Base-by-base conservation (phyloP, 2,113 vertebrate genomes). In the Phylloscopus trochilus region DNA sequence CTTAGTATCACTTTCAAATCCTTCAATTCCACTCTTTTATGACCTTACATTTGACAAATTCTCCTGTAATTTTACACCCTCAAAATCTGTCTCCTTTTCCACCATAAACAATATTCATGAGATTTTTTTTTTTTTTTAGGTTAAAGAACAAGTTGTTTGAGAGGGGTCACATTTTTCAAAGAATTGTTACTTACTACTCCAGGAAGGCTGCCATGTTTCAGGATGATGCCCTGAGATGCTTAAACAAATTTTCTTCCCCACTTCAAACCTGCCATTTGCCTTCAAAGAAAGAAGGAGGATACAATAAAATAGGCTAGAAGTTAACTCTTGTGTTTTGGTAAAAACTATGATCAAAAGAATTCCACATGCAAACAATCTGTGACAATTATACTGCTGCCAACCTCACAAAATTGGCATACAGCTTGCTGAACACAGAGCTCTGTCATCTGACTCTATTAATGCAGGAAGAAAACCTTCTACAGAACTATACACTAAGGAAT, bases 161-260 rank as follows among this genome's bases (percentile, higher is more conserved):
- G 1, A 0, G 4, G 10, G 10, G 15, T 26, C 81, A 76, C 28
- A 46, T 83, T 92, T 90, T 76, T 56, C 59, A 93, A 69, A 17
- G 64, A 86, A 87, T 37, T 83, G 70, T 87, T 96, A 99, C 99
- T 98, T 96, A 99, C 99, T 99, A 85, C 99, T 99, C 99, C 99
- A 99, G 5, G 99, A 99, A 20, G 99, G 99, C 95, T 99, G 99
- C 99, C 99, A 99, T 26, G 99, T 99, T 98, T 99, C 99, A 75
- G 99, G 99, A 96, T 99, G 99, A 96, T 99, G 99, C 66, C 99
- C 99, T 87, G 99, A 99, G 97, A 99, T 99, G 96, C 99, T 99
- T 90, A 99, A 97, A 95, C 99, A 99, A 96, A 99, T 99, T 96
- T 99, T 99, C 98, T 99, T 99, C 81, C 99, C 99, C 87, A 99